Conservation (phyloP, 2,888 invertebrate genomes). For the Carcina quercana region DNA sequence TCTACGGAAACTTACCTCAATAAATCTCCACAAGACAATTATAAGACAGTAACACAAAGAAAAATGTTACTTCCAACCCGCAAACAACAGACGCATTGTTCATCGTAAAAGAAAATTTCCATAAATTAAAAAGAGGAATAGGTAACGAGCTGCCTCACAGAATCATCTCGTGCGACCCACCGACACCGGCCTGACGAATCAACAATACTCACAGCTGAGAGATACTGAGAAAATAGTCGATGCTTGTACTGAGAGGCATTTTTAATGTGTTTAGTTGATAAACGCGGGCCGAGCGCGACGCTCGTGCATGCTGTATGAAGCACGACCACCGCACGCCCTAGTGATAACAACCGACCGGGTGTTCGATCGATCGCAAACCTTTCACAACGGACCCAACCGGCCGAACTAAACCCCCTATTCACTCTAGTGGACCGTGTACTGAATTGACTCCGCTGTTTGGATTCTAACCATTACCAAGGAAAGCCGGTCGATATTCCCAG, state of each 20-base stretch:
- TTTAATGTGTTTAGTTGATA: slow-evolving; percentile 67
- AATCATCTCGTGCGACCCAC: neutral
- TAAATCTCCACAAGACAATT: too few relatives aligned
- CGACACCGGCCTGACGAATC: slow-evolving; percentile 26
- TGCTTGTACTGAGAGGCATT: slow-evolving; percentile 36
- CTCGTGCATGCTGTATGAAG: slow-evolving; percentile 31
- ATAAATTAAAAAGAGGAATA: too few relatives aligned
- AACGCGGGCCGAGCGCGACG: slow-evolving; percentile 48
- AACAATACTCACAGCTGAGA: slow-evolving; percentile 29
- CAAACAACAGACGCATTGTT: too few relatives aligned
- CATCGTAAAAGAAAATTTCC: too few relatives aligned
- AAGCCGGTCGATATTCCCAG: slow-evolving; percentile 12
- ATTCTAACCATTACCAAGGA: slow-evolving; percentile 4
- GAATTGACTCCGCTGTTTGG: neutral
- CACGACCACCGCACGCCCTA: slow-evolving; percentile 21
- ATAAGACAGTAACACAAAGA: too few relatives aligned
- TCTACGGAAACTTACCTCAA: too few relatives aligned
- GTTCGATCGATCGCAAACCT: slow-evolving; percentile 9
- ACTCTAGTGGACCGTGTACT: neutral
- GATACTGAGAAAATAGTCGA: slow-evolving; percentile 8
- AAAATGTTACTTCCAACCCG: too few relatives aligned
- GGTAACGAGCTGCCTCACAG: too few relatives aligned
- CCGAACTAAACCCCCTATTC: neutral
- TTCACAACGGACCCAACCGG: neutral
- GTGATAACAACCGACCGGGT: slow-evolving; percentile 25